phyloP scores from a whole-genome alignment of 2,888 invertebrate species.

The Ormia ochracea region DNA sequence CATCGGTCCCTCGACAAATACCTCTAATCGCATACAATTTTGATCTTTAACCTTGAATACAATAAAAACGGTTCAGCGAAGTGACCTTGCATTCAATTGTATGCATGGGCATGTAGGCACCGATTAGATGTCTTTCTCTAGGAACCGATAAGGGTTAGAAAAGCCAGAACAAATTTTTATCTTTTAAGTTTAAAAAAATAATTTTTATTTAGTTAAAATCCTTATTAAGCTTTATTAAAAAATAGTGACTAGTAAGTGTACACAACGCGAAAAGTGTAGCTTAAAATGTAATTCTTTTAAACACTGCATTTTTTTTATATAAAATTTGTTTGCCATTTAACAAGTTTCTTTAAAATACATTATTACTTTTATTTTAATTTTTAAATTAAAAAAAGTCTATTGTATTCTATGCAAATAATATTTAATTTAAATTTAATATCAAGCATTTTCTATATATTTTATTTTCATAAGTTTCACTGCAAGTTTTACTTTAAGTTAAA shows the following conservation, averaged over 20 bases:
- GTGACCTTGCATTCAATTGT: too few relatives aligned
- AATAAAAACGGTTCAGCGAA: too few relatives aligned
- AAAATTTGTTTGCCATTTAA: slow-evolving; percentile 5
- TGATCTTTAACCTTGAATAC: too few relatives aligned
- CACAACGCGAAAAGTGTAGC: not conserved
- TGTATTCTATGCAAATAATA: slow-evolving; percentile 37
- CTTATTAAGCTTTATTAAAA: slow-evolving; percentile 63
- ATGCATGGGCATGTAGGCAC: too few relatives aligned
- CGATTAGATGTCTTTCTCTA: too few relatives aligned
- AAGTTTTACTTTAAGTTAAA: not conserved
- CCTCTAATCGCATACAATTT: too few relatives aligned
- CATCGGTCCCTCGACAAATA: too few relatives aligned
- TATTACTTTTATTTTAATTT: not conserved
- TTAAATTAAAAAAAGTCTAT: not conserved
- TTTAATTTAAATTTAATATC: slow-evolving; percentile 23
- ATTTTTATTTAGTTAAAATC: slow-evolving; percentile 59
- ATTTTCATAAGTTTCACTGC: not conserved
- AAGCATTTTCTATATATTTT: slow-evolving; percentile 20
- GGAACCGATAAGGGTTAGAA: too few relatives aligned
- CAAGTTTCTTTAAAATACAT: not conserved
- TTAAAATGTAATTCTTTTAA: not conserved
- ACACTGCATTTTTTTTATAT: slow-evolving; percentile 14
- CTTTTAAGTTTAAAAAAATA: slow-evolving; percentile 39
- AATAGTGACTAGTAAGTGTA: slow-evolving; percentile 25
- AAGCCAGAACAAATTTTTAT: slow-evolving; percentile 43